Conservation (phyloP, 2,113 vertebrate species). For the Synodontis membranacea region DNA sequence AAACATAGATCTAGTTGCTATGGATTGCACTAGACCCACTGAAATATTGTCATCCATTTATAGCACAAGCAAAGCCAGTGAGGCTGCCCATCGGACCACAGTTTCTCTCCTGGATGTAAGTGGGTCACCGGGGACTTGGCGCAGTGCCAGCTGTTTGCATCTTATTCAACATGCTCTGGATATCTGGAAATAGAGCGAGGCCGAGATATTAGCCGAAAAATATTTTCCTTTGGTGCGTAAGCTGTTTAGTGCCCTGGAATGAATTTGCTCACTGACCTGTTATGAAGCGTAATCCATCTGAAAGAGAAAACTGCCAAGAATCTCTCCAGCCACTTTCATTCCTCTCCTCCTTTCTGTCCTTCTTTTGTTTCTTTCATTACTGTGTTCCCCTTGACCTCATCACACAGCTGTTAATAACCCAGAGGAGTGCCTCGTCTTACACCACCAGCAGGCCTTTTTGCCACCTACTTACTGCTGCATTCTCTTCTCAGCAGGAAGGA, state of each 20-base stretch:
- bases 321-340: not conserved
- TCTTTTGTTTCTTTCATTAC: not conserved
- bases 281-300: slow-evolving; percentile 36
- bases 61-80: not conserved
- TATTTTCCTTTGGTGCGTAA: slow-evolving; percentile 66
- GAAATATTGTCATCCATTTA: not conserved
- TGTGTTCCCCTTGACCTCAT: not conserved
- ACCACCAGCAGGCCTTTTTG: not conserved
- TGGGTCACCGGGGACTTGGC: slow-evolving; percentile 72
- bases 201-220: slow-evolving; percentile 67
- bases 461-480: not conserved
- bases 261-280: slow-evolving; percentile 67
- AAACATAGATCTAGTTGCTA: not conserved
- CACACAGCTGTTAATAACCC: not conserved
- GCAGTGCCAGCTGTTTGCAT: slow-evolving; percentile 50
- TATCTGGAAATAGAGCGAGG: slow-evolving; percentile 68
- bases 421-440: not conserved
- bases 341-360: not conserved
- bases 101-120: slow-evolving; percentile 67
- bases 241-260: slow-evolving; percentile 68
- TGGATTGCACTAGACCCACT: not conserved
- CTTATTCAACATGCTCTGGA: slow-evolving; percentile 66
- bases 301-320: slow-evolving; percentile 12
- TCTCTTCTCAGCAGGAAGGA: not conserved
- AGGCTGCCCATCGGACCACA: slow-evolving; percentile 46